Evolutionary conservation across 2,113 vertebrate genomes (phyloP), one percentile per base, ranked within the genome.

Genomic region (Elanoides forficatus): DNA sequence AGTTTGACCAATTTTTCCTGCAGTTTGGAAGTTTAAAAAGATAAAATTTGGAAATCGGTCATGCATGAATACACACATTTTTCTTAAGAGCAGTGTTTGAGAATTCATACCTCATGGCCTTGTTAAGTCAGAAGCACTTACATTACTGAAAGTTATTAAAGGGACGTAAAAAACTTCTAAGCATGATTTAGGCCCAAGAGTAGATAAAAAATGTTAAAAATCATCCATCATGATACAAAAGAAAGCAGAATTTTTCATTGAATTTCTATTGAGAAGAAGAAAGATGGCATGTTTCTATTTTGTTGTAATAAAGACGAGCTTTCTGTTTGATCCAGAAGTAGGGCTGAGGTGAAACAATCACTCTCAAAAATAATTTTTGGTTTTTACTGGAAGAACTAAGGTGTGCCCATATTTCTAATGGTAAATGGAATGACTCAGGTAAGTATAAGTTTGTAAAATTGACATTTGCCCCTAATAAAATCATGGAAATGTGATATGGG

Each of bases 51-150:
- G 60, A 91, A 60, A 72, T 84, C 40, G 91, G 40, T 91, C 72
- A 56, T 81, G 56, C 71, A 59, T 78, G 47, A 96, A 62, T 53
- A 53, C 12, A 32, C 36, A 42, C 30, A 50, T 85, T 94, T 94
- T 73, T 92, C 83, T 66, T 70, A 66, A 85, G 42, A 86, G 18
- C 42, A 62, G 20, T 38, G 48, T 85, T 85, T 43, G 36, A 79
- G 62, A 91, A 80, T 82, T 94, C 66, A 38, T 65, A 55, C 29
- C 74, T 82, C 4, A 0, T 94, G 88, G 80, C 91, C 95, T 93
- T 90, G 72, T 93, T 95, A 91, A 85, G 78, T 95, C 95, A 95
- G 89, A 96, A 85, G 27, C 70, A 89, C 20, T 91, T 93, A 81
- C 4, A 50, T 93, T 97, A 73, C 42, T 89, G 58, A 66, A 94